Evolutionary conservation across 2,113 vertebrate genomes (phyloP), one percentile per base, ranked within the genome.

Genomic region (Chrysemys picta): DNA sequence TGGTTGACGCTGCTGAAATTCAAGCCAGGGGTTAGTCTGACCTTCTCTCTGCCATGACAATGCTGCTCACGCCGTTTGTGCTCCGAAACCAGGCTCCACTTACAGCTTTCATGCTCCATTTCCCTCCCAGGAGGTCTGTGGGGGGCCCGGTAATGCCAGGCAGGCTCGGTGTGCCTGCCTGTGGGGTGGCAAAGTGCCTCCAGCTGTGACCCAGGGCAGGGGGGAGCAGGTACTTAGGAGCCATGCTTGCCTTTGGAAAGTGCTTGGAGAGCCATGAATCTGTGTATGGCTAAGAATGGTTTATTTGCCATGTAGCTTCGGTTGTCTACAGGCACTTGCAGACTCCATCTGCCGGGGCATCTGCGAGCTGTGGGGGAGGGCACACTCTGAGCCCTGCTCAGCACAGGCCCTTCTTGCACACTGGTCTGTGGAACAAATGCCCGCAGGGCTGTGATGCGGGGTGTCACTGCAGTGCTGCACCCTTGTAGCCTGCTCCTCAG

Each of bases 51-150:
- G 0, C 89, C 49, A 80, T 49, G 87, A 92, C 91, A 88, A 69
- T 89, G 83, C 89, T 8, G 2, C 82, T 76, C 78, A 0, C 2
- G 31, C 79, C 47, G 75, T 82, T 78, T 93, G 88, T 94, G 94
- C 91, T 47, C 2, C 0, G 50, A 94, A 84, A 75, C 24, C 92
- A 24, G 89, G 91, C 95, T 92, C 52, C 0, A 82, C 84, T 96
- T 87, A 78, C 93, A 89, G 88, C 52, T 59, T 47, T 92, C 93
- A 54, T 11, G 76, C 91, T 96, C 88, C 1, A 0, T 57, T 96
- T 94, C 91, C 54, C 85, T 42, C 31, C 11, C 5, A 21, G 21
- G 49, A 54, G 72, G 6, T 16, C 38, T 42, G 72, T 22, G 9
- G 72, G 16, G 38, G 9, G 38, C 38, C 38, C 10, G 5, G 19